phyloP scores from a whole-genome alignment of 2,797 vertebrate genomes.

The Paratrypauchen microcephalus region DNA sequence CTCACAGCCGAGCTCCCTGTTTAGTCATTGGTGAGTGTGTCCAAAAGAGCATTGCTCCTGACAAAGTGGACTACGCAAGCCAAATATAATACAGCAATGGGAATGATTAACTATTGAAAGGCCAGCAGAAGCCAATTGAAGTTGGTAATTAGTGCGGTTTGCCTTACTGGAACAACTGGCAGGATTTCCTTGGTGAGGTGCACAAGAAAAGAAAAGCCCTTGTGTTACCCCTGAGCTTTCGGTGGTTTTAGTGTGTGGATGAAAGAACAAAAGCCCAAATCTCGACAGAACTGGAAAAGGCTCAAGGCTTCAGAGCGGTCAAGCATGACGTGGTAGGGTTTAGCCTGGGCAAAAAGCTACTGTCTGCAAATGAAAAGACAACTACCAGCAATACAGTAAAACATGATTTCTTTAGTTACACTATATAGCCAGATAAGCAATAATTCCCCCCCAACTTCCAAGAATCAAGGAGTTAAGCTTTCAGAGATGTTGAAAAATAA shows the following conservation, averaged over 20 bases:
- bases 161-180: constrained; percentile 31
- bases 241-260: constrained; percentile 28
- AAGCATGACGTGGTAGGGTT: constrained; percentile 24
- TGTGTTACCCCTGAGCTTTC: constrained; percentile 27
- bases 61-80: constrained; percentile 14
- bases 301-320: constrained; percentile 31
- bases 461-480: too few species aligned
- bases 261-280: constrained; percentile 26
- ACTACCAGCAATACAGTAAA: not conserved
- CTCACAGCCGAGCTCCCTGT: constrained; percentile 43
- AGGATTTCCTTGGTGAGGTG: constrained; percentile 26
- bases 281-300: constrained; percentile 20
- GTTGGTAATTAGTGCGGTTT: constrained; percentile 39
- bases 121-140: constrained; percentile 27
- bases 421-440: not conserved
- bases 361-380: constrained; percentile 4
- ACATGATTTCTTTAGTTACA: not conserved
- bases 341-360: constrained; percentile 23
- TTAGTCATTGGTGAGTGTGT: constrained; percentile 39
- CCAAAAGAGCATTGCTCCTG: constrained; percentile 41
- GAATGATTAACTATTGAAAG: constrained; percentile 34
- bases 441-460: too few species aligned
- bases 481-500: too few species aligned
- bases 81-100: constrained; percentile 18
- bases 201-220: constrained; percentile 28